A percentile compares a stretch with the other conserved stretches of the same genome.
These are phyloP conservation scores for Wasmannia auropunctata DNA, from an alignment of 1,140 invertebrate species.

Conservation along the genomic window DNA sequence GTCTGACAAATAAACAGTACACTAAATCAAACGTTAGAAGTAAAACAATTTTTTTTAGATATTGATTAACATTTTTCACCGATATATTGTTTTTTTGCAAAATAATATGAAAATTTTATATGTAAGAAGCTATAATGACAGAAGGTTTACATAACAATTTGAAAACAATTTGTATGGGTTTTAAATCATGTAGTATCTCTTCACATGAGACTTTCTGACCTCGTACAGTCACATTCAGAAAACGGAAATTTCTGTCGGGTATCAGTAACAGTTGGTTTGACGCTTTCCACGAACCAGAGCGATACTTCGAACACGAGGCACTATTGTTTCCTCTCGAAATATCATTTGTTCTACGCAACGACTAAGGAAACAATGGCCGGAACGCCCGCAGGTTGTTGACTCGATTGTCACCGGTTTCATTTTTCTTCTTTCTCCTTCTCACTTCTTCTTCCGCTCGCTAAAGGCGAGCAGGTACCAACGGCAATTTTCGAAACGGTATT, in stretches of 20 bases:
- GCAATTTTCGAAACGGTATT: slow-evolving; percentile 45
- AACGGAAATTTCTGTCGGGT: slow-evolving; percentile 43
- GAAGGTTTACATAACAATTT: not conserved
- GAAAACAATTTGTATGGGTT: not conserved
- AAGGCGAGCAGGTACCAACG: slow-evolving; percentile 24
- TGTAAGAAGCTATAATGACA: not conserved
- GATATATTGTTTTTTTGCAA: not conserved
- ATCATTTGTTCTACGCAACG: slow-evolving; percentile 67
- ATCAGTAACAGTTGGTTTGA: slow-evolving; percentile 63
- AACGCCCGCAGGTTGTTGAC: slow-evolving; percentile 79
- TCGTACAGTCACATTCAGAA: slow-evolving; percentile 25
- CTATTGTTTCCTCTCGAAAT: slow-evolving; percentile 76
- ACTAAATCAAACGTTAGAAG: not conserved
- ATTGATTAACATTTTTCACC: not conserved
- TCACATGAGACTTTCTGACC: not conserved
- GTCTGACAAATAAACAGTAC: not conserved
- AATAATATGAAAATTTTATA: not conserved
- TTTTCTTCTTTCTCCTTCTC: slow-evolving; percentile 56
- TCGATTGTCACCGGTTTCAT: slow-evolving; percentile 74
- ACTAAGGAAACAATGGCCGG: slow-evolving; percentile 73
- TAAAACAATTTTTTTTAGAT: not conserved
- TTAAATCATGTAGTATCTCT: not conserved
- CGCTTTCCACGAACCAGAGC: slow-evolving; percentile 64
- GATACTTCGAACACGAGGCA: slow-evolving; percentile 63
- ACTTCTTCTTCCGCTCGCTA: slow-evolving; percentile 41